Conservation (phyloP, 2,113 vertebrate species). For the Saguinus imperator region DNA sequence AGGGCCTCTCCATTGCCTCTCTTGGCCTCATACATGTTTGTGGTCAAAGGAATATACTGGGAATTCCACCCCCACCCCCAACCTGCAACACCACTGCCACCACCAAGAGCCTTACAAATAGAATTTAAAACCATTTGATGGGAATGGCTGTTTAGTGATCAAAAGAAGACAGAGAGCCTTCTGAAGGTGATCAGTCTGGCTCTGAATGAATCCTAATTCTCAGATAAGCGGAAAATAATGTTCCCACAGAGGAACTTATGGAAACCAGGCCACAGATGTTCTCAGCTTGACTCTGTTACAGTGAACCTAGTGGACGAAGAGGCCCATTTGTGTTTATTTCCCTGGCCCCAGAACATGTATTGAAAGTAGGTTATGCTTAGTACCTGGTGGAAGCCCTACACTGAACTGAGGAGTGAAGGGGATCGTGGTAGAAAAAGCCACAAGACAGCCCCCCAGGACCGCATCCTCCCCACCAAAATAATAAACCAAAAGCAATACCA, state of each 20-base stretch:
- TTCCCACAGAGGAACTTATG: too few species aligned
- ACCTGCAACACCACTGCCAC: too few species aligned
- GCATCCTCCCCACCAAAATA: background rate
- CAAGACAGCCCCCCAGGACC: background rate
- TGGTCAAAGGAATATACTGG: background rate
- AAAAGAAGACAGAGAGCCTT: background rate
- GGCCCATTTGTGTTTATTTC: too few species aligned
- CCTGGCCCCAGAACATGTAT: background rate
- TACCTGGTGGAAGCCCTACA: background rate
- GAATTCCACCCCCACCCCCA: background rate
- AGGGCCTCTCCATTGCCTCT: too few species aligned
- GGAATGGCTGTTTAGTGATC: background rate
- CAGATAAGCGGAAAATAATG: background rate
- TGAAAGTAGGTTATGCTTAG: background rate
- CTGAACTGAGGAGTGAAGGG: background rate
- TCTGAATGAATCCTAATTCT: background rate
- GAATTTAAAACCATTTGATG: background rate
- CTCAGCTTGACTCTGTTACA: background rate
- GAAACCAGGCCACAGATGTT: accelerated
- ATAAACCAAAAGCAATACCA: background rate
- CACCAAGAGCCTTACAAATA: too few species aligned
- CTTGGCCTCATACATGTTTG: accelerated
- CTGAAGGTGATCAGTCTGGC: background rate
- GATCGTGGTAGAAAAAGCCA: background rate
- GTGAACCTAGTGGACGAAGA: background rate